Conservation (phyloP, 2,113 vertebrate species). For the Emydura subglobosa region DNA sequence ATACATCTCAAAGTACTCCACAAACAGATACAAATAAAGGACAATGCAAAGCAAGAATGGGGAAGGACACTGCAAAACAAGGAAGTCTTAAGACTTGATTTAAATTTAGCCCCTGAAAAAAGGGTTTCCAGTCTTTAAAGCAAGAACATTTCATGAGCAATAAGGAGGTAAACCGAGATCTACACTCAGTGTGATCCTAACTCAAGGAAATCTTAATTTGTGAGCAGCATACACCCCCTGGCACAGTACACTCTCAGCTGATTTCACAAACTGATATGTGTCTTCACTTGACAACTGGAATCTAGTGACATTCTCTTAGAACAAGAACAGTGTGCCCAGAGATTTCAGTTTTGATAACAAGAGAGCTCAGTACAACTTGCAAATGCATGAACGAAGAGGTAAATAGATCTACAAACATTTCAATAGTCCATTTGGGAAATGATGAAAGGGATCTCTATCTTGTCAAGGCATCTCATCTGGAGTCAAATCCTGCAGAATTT, state of each 20-base stretch:
- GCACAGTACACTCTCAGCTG: background rate
- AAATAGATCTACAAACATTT: background rate
- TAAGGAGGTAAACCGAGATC: constrained; percentile 3
- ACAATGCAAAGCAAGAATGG: background rate
- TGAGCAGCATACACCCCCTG: background rate
- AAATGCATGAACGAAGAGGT: background rate
- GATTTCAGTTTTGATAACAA: background rate
- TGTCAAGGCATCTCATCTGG: background rate
- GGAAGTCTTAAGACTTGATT: background rate
- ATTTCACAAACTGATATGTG: fast-evolving
- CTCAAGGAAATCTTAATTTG: background rate
- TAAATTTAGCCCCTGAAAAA: constrained; percentile 2
- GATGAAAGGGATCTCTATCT: background rate
- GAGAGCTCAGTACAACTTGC: background rate
- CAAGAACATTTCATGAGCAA: background rate
- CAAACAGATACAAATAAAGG: background rate
- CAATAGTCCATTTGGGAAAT: background rate
- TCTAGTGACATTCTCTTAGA: background rate
- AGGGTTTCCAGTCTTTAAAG: background rate
- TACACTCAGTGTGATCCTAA: background rate
- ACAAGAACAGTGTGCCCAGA: background rate
- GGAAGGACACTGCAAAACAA: background rate
- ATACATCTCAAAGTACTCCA: constrained; percentile 8
- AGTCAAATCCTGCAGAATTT: background rate
- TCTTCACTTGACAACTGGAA: background rate